A percentile compares a stretch with the other conserved stretches of the same genome.
These are phyloP conservation scores for Channa maculata DNA, from an alignment of 2,113 vertebrate genomes.

Conservation along the genomic window DNA sequence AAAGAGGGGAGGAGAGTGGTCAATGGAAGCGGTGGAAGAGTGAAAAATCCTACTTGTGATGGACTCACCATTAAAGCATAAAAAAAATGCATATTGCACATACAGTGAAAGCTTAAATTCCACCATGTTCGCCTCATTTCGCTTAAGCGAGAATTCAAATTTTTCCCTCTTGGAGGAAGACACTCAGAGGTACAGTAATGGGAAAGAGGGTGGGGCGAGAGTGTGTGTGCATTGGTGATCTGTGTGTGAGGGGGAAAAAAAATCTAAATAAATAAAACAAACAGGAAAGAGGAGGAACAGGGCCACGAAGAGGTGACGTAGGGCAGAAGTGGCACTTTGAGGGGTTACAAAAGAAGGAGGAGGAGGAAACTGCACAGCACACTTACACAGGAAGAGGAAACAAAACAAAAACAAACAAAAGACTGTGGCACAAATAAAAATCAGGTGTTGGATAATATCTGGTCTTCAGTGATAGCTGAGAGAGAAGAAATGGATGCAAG, in stretches of 20 bases:
- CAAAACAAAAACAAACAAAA: constrained; percentile 59
- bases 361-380: constrained; percentile 74
- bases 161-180: constrained; percentile 76
- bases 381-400: constrained; percentile 82
- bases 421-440: constrained; percentile 91
- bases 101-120: constrained; percentile 95
- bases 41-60: constrained; percentile 86
- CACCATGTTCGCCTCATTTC: constrained; percentile 86
- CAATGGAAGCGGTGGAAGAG: constrained; percentile 85
- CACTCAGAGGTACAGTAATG: constrained; percentile 46
- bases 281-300: neutral
- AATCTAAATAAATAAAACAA: neutral
- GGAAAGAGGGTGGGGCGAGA: neutral
- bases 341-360: neutral
- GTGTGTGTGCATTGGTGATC: constrained; percentile 23
- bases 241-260: neutral
- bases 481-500: constrained; percentile 78
- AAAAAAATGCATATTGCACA: constrained; percentile 97
- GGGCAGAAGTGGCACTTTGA: constrained; percentile 70
- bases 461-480: constrained; percentile 88
- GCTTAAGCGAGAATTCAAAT: constrained; percentile 82
- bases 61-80: constrained; percentile 91
- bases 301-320: constrained; percentile 34
- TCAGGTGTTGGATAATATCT: constrained; percentile 90
- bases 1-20: constrained; percentile 73